Evolutionary conservation across 2,113 vertebrate species (phyloP), one percentile per base, ranked within the genome.

Genomic region (Gnathonemus echidnorhynchus): DNA sequence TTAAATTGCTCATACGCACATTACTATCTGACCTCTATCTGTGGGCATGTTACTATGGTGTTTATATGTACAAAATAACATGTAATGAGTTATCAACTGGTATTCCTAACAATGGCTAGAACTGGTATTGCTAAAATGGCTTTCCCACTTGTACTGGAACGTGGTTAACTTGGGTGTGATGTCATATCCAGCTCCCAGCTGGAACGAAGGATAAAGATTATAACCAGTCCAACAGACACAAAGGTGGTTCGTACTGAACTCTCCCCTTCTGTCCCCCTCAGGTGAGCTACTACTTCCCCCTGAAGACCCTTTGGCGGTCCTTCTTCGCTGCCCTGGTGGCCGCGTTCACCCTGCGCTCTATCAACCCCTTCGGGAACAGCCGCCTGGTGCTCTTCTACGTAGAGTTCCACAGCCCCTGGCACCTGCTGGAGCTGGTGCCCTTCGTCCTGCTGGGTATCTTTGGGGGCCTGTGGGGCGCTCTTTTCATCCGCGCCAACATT

Each of bases 251-350:
- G 2, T 45, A n/a, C 42, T 56, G 42, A 74, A 39, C n/a, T 11
- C 0, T 24, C 53, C 62, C 3, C n/a, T 48, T 7, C n/a, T n/a
- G 6, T 66, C 74, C 19, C 87, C 87, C 35, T 66, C 0, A 98
- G 97, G 97, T 98, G 89, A 98, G 97, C 92, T 98, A 97, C 92
- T 98, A 98, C 91, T 98, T 98, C 70, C 97, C 97, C 0, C 95
- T 97, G 70, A 98, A 97, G 95, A 98, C 97, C 0, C 92, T 98
- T 24, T 98, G 97, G 97, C 96, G 97, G 17, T 97, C 97, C 0
- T 98, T 98, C 93, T 98, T 97, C 0, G 97, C 97, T 0, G 97
- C 97, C 0, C 93, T 98, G 91, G 97, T 98, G 1, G 97, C 97
- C 0, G 97, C 97, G 0, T 98, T 98, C 86, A 97, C 97, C 11